These are phyloP conservation scores for Isaurus tuberculatus DNA, from an alignment of 92 coral and sea anemone genomes.

Conservation along the genomic window DNA sequence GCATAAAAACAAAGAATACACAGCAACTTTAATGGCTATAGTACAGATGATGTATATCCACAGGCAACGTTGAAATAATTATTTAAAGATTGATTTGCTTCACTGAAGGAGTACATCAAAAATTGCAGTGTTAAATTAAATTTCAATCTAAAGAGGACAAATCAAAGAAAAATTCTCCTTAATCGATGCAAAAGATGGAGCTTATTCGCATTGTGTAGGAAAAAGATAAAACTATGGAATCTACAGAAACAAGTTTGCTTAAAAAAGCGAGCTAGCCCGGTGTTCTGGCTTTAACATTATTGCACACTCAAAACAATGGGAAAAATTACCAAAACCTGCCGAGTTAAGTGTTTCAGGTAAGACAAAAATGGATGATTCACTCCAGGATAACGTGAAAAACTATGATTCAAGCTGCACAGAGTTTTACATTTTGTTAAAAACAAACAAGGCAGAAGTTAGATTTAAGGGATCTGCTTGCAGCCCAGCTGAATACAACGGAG, in stretches of 20 bases:
- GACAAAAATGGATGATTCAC: conserved; percentile 4
- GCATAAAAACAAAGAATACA: neutral
- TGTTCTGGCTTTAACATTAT: neutral
- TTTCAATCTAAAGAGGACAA: neutral
- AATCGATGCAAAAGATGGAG: neutral
- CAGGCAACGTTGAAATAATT: neutral
- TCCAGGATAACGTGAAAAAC: conserved; percentile 16
- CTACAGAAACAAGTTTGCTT: neutral
- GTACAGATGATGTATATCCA: neutral
- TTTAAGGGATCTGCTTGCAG: conserved; percentile 1
- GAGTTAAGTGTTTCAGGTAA: neutral
- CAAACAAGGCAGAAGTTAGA: conserved; percentile 25
- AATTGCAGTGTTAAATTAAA: neutral
- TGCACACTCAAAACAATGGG: neutral
- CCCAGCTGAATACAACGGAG: neutral
- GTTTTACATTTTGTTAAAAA: conserved; percentile 17
- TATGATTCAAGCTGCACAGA: neutral
- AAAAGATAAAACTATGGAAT: neutral
- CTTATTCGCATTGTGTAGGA: neutral
- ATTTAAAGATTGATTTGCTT: neutral
- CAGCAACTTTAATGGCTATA: neutral
- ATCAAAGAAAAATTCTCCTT: conserved; percentile 5
- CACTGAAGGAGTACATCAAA: neutral
- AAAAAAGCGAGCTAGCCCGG: neutral
- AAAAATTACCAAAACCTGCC: neutral